phyloP scores from a whole-genome alignment of 2,888 invertebrate genomes.

The Dolomedes plantarius region DNA sequence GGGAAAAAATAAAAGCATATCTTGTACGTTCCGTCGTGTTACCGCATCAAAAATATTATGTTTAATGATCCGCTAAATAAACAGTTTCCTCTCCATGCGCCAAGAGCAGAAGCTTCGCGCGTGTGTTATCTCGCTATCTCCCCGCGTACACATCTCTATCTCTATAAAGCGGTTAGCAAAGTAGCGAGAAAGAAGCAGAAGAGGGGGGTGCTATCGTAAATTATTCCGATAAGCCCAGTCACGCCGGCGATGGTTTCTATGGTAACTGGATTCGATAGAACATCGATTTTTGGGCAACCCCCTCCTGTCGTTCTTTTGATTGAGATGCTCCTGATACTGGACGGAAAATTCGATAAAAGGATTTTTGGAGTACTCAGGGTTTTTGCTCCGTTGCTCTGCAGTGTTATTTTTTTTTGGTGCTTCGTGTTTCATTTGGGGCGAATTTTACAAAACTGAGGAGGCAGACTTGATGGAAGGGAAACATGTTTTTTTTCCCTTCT shows the following conservation, averaged over 20 bases:
- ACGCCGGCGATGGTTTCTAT: conserved; percentile 62
- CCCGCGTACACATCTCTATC: conserved; percentile 6
- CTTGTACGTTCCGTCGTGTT: not conserved
- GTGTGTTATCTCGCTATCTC: not conserved
- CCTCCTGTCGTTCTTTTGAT: conserved; percentile 36
- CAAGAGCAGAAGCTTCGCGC: not conserved
- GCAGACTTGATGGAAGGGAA: no score
- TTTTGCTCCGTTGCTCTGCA: not conserved
- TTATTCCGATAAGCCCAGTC: conserved; percentile 68
- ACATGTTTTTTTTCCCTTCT: no score
- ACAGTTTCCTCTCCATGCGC: not conserved
- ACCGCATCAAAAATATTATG: conserved; percentile 11
- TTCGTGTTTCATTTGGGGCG: no score
- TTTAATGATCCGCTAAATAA: conserved; percentile 9
- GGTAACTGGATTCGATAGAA: conserved; percentile 55
- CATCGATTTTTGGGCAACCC: conserved; percentile 57
- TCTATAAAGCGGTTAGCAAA: conserved; percentile 50
- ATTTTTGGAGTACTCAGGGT: conserved; percentile 11
- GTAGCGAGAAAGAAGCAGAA: conserved; percentile 4
- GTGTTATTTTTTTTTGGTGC: no score
- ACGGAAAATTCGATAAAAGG: conserved; percentile 64
- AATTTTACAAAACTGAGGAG: no score
- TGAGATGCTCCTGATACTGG: conserved; percentile 61
- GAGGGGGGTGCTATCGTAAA: conserved; percentile 57
- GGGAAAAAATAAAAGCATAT: not conserved